Base-by-base conservation (phyloP, 2,113 vertebrate species). In the Cervus canadensis region DNA sequence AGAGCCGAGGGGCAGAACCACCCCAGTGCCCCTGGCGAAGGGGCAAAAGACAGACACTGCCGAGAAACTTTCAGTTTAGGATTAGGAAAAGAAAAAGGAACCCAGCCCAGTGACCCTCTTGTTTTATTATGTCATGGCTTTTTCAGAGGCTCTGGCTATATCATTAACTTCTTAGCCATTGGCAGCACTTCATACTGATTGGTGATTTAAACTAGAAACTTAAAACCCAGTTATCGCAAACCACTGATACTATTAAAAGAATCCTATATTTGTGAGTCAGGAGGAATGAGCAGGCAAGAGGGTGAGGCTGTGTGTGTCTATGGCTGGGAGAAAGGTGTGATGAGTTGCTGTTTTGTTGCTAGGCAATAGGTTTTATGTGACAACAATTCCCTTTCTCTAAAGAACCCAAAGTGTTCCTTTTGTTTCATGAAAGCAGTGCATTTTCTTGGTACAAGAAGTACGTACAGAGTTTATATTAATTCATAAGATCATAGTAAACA, bases 271-370 rank as follows among this genome's bases (percentile, higher is more conserved):
- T 82, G 43, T 87, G 45, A 87, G 76, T 85, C 7, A 12, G 54
- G 88, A 91, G 88, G 74, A 94, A 88, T 26, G 79, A 86, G 79
- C n/a, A 21, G 12, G 52, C 10, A 3, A 36, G 76, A 78, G 95
- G 96, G 97, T 30, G 95, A 79, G 98, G 95, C 64, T 19, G 2
- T 40, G 23, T 40, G 74, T 7, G 16, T 12, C 93, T 7, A 1
- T 0, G 54, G 50, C 83, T 48, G 74, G 79, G 62, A 15, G 86
- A 36, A 94, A 96, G 94, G 85, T 92, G 94, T 79, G 82, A 78
- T 64, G 96, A 85, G 88, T 87, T 40, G 59, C 82, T 98, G 94
- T 97, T 98, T 95, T 60, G 97, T 98, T 98, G 97, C 98, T 89
- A 97, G 94, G 98, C 79, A 9, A 89, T 0, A n/a, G 84, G 86